Conservation (phyloP, 2,888 invertebrate species). For the Euproctis similis region DNA sequence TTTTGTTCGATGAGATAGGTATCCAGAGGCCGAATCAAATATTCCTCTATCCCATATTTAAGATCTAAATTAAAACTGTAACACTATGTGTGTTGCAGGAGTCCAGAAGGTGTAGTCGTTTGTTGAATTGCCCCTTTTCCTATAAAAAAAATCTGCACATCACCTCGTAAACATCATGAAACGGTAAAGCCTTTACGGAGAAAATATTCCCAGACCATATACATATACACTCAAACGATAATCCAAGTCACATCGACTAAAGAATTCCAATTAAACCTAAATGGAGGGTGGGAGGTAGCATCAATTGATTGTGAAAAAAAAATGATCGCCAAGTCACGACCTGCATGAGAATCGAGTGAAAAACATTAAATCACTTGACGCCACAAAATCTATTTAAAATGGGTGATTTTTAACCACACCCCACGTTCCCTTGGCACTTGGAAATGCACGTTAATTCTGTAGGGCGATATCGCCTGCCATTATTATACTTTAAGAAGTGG, state of each 20-base stretch:
- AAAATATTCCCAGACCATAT: neutral
- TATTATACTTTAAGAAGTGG: too few species aligned
- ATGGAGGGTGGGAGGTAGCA: constrained; percentile 21
- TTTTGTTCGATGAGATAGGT: too few species aligned
- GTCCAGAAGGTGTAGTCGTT: too few species aligned
- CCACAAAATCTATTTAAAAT: constrained; percentile 67
- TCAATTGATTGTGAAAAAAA: constrained; percentile 68
- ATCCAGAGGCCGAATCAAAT: too few species aligned
- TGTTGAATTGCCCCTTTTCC: too few species aligned
- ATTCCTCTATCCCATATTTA: too few species aligned
- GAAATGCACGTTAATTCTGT: constrained; percentile 11
- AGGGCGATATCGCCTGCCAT: constrained; percentile 1
- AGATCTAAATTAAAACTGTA: too few species aligned
- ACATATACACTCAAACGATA: constrained; percentile 10
- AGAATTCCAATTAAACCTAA: constrained; percentile 61
- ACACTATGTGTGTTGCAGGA: too few species aligned
- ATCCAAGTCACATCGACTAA: constrained; percentile 52
- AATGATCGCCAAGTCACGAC: constrained; percentile 54
- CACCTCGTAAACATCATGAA: too few species aligned
- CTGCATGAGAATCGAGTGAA: constrained; percentile 54
- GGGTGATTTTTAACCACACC: constrained; percentile 62
- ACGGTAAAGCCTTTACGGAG: too few species aligned
- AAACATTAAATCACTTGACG: constrained; percentile 70
- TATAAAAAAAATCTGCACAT: too few species aligned
- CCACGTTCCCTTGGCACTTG: constrained; percentile 19